Base-by-base conservation (phyloP, 1,140 invertebrate genomes). In the Psilanteris sp. region DNA sequence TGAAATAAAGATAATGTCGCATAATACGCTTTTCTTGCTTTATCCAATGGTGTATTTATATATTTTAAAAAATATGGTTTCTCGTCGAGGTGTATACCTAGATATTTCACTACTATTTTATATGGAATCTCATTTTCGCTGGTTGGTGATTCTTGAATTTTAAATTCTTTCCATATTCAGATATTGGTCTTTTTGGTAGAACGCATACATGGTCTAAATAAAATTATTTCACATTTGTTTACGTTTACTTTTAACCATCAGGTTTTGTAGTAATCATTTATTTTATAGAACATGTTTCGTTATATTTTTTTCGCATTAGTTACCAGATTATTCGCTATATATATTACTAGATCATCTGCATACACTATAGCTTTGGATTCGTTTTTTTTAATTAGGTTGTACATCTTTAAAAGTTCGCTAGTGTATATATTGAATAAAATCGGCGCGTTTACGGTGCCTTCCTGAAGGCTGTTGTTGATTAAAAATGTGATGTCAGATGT, bases 201-300 rank as follows among this genome's bases (percentile, higher is more conserved):
- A n/a, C n/a, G n/a, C n/a, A n/a, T n/a, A n/a, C n/a, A 16, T 4
- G 6, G 44, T n/a, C 44, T 7, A 9, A 52, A 66, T 7, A 66
- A n/a, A 9, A 48, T 62, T 2, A 46, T 66, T 31, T 68, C 64
- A 9, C 50, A 46, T 34, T 68, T 68, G 5, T 1, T 1, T 5
- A 11, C 9, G 18, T 55, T 55, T 1, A 50, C 14, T 29, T 27
- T 31, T 6, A 55, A 32, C 29, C 11, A 10, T 50, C 27, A 68
- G 0, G 29, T 68, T 14, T 14, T 14, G 11, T 46, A 68, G 15
- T 41, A 68, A 7, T 41, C n/a, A 10, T 22, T n/a, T n/a, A 64
- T n/a, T n/a, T 52, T 10, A 26, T 7, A 1, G 18, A 29, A 64
- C 1, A 50, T 10, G 0, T 22, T 1, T 26, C 43, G 36, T 9